These are phyloP conservation scores for Rousettus leschenaultii DNA, from an alignment of 2,113 vertebrate genomes.

Conservation along the genomic window DNA sequence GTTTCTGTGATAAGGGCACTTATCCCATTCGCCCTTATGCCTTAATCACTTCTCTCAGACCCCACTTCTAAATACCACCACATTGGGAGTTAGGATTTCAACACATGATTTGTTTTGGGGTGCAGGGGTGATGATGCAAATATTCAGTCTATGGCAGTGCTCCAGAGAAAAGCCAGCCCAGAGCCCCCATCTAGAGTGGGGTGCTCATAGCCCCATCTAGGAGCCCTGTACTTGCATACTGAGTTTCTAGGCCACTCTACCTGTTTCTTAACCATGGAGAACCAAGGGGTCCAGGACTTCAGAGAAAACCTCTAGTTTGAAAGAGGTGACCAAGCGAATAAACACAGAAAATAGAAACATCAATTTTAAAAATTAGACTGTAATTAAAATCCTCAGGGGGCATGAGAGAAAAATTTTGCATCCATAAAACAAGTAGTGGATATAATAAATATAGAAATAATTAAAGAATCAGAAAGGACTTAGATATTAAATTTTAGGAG, in stretches of 20 bases:
- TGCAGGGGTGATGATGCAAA: not conserved
- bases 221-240: not conserved
- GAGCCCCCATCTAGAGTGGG: not conserved
- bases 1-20: not conserved
- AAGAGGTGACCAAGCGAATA: not conserved
- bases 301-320: not conserved
- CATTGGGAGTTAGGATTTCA: not conserved
- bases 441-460: not conserved
- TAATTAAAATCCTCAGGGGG: not conserved
- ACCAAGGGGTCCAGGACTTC: not conserved
- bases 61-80: not conserved
- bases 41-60: not conserved
- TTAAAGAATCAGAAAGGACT: not conserved
- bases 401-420: not conserved
- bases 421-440: not conserved
- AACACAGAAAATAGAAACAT: not conserved
- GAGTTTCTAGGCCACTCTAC: not conserved
- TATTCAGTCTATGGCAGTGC: not conserved
- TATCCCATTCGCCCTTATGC: not conserved
- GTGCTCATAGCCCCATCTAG: not conserved
- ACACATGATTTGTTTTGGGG: not conserved
- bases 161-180: not conserved
- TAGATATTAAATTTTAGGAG: not conserved
- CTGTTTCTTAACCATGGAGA: not conserved
- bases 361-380: not conserved